phyloP scores from a whole-genome alignment of 2,888 invertebrate genomes.

The Aethes cnicana region DNA sequence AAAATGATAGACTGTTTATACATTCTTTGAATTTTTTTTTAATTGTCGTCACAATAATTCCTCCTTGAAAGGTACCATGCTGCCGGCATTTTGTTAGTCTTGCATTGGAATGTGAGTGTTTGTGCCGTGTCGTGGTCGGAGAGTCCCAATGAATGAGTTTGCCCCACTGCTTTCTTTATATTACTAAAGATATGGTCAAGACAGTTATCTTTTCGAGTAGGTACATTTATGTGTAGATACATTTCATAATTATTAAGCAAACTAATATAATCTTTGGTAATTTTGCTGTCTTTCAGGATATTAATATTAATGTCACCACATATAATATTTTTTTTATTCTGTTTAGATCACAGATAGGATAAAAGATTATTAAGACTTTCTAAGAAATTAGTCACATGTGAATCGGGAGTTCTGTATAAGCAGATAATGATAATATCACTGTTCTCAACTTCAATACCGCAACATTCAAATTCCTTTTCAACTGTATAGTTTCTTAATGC shows the following conservation, averaged over 20 bases:
- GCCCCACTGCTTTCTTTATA: neutral
- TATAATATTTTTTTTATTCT: neutral
- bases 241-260: too few relatives aligned
- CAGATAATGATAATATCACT: neutral
- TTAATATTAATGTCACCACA: neutral
- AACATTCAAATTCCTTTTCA: constrained; percentile 12
- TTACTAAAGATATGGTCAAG: constrained; percentile 6
- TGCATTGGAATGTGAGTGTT: too few relatives aligned
- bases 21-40: too few relatives aligned
- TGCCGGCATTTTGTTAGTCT: too few relatives aligned
- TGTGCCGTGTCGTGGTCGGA: too few relatives aligned
- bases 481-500: neutral
- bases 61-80: too few relatives aligned
- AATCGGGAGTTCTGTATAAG: constrained; percentile 12
- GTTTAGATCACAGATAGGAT: neutral
- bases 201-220: constrained; percentile 1
- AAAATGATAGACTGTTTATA: too few relatives aligned
- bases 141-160: too few relatives aligned
- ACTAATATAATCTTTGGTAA: too few relatives aligned
- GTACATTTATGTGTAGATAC: too few relatives aligned
- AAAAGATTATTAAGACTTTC: neutral
- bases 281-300: constrained; percentile 2
- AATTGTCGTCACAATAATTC: too few relatives aligned
- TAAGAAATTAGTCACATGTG: neutral
- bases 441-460: constrained; percentile 1